Base-by-base conservation (phyloP, 2,113 vertebrate genomes). In the Plecotus auritus region DNA sequence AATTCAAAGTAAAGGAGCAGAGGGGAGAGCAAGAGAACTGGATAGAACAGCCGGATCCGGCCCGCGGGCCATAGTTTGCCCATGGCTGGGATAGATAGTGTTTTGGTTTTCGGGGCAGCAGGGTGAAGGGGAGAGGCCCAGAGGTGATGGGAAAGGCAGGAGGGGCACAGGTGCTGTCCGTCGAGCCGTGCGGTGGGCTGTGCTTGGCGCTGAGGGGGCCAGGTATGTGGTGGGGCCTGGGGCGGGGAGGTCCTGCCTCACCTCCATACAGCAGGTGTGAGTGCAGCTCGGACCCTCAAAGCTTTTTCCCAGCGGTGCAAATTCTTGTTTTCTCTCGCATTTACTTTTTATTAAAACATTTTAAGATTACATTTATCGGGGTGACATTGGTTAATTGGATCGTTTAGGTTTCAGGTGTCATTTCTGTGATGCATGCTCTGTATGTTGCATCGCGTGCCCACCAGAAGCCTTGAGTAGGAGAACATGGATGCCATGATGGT, bases 101-200 rank as follows among this genome's bases (percentile, higher is more conserved):
- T 40, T 59, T 76, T 70, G 76, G 23, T 66, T 35, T 47, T 70
- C 20, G 66, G 51, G 86, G 45, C 7, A n/a, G 23, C 61, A 30
- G 32, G 37, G 47, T 18, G 32, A 4, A 9, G 13, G 37, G 17
- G n/a, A 54, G 23, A 56, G 23, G 42, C 22, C 51, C 76, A 18
- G 20, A 12, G 70, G 56, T 5, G 37, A 32, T 20, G 51, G 56
- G 54, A 47, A 28, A 16, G 49, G 14, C 1, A 0, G 49, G 35
- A 18, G 14, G n/a, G 8, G 4, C 37, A 9, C 26, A n/a, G 56
- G n/a, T 4, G 2, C 56, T 45, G 11, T 20, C 18, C 13, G 30
- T 23, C 78, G 20, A 1, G 5, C 5, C 0, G 61, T 2, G 40
- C 35, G 0, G 2, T 18, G 40, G 37, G 16, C 66, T 16, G 1